Base-by-base conservation (phyloP, 2,888 invertebrate genomes). In the Ornithoptera alexandrae region DNA sequence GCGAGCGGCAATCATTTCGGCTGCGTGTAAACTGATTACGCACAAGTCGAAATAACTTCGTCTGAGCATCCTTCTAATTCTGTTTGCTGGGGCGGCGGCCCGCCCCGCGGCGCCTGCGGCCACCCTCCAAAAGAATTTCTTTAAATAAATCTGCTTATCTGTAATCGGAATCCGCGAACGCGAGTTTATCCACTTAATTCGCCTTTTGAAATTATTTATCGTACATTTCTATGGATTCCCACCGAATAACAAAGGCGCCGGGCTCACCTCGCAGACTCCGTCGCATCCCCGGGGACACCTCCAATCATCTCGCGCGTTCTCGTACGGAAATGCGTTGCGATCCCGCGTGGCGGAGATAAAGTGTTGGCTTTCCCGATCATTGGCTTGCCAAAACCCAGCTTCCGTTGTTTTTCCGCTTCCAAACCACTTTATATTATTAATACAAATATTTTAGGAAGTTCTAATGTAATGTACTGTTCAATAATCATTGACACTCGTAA, bases 1-100 rank as follows among this genome's bases (percentile, higher is more conserved):
- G 62, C 59, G 18, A 62, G 57, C 62, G 58, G 62, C 58, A 66
- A 62, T 70, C 62, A 57, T 70, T 65, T 66, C 62, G 58, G 20
- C 62, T 59, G 62, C 56, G 65, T 58, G 39, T 70, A 70, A 70
- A 70, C 69, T 70, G 66, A 70, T 70, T 70, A 70, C 62, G 62
- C 36, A 50, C 18, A 53, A 70, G 62, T 66, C 62, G 69, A 66
- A 70, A 66, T 70, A 58, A 66, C 62, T 70, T 66, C 65, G 46
- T 63, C 62, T 66, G 57, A 70, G 36, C 56, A 62, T 66, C 62
- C 56, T 66, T 63, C 62, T 66, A 62, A 70, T 66, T 70, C 66
- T 39, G 59, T 70, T 70, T 65, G 20, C 56, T 18, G 56, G 30
- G 61, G 56, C 60, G 65, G 60, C 69, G 69, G 50, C 36, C 59